Evolutionary conservation across 1,140 invertebrate genomes (phyloP), one percentile per base, ranked within the genome.

Genomic region (Paraescarpia echinospica): DNA sequence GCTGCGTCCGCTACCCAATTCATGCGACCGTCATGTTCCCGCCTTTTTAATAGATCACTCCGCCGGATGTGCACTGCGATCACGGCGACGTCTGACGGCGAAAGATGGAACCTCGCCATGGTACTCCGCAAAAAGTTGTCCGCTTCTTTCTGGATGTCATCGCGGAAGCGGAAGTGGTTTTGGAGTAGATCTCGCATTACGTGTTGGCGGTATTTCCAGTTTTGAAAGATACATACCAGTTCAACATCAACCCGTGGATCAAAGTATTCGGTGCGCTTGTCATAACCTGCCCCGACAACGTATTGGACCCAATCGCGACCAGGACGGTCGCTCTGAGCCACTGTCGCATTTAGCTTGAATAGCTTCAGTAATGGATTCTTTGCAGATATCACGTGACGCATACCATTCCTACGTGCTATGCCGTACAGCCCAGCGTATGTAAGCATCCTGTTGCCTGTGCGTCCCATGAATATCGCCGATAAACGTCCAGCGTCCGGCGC

Each of bases 41-140:
- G 48, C 33, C 33, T 1, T 18, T 4, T n/a, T 51, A 93, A 33
- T 18, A 35, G n/a, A 41, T 93, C 93, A 1, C 88, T 92, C 22
- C 93, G 59, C 33, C 93, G 77, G 27, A 93, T 77, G 89, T 93
- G 93, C 18, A 93, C 41, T 22, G 51, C 93, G 31, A 93, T 92
- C 27, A 88, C n/a, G 27, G 89, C 59, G 89, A 93, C 59, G 59
- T 77, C 59, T 27, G 92, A 9, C 33, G 35, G 18, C 34, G 41
- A 18, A 22, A 14, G 31, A 33, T 41, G 59, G 89, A 90, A 34
- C 51, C 14, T 18, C 14, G 91, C 77, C n/a, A 89, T 35, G 0
- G 18, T 34, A 35, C 33, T 0, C 35, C 31, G 33, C 31, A 93
- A 51, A 48, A 41, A 93, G 4, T 31, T 31, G 9, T 92, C 93